Evolutionary conservation across 2,888 invertebrate species (phyloP), one percentile per base, ranked within the genome.

Genomic region (Apomyelois bistriatella): DNA sequence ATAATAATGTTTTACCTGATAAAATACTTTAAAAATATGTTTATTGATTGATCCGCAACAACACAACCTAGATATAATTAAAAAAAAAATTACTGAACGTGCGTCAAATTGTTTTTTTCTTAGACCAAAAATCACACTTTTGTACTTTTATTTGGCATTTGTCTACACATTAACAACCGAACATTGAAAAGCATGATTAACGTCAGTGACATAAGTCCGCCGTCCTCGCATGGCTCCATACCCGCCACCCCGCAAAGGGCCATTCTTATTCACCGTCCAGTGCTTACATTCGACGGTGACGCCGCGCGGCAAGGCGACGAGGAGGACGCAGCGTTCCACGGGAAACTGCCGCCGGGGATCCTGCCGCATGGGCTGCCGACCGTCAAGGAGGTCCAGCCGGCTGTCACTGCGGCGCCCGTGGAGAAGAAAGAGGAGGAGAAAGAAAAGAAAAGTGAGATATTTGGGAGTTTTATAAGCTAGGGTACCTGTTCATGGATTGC

Each of bases 251-350:
- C 70, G 78, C 77, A 79, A 79, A 92, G 93, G 93, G 93, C 91
- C 93, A 93, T 93, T 92, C 94, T 94, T 94, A 94, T 94, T 94
- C 94, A 94, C 95, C 89, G 90, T 89, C 94, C 95, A 98, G 98
- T 98, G 95, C 95, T 98, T 94, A 98, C 98, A 93, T 98, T 96
- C 96, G 97, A 96, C 94, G 97, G 97, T 93, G 96, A 96, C 92
- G 84, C 72, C 73, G 87, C 79, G 60, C 90, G 89, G 73, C 96
- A 97, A 96, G 97, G 96, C 90, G 97, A 98, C 91, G 98, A 98
- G 85, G 98, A 98, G 88, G 97, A 97, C 76, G 91, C 95, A 60
- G 95, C 95, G 55, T 96, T 96, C 91, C 95, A 95, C 74, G 96
- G 96, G 73, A 97, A 97, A 79, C 93, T 97, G 65, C 97, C 97